phyloP scores from a whole-genome alignment of 1,140 invertebrate genomes.

The Cotesia typhae region DNA sequence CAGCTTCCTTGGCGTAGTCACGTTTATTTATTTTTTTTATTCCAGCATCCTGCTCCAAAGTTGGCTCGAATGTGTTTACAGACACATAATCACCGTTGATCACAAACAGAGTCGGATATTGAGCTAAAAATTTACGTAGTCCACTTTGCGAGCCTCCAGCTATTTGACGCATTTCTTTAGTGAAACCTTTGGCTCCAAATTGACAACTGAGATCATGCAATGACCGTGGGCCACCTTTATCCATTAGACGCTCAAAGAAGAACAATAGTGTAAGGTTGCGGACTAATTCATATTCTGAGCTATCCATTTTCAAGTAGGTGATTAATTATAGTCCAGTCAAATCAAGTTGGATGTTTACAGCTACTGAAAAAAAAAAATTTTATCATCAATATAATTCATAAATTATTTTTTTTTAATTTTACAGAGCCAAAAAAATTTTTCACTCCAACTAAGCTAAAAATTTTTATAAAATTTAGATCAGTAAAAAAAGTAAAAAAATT shows the following conservation, averaged over 20 bases:
- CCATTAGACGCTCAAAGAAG: constrained; percentile 93
- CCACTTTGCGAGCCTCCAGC: constrained; percentile 94
- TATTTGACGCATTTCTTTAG: constrained; percentile 94
- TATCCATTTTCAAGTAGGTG: constrained; percentile 75
- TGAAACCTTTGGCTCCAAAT: constrained; percentile 95
- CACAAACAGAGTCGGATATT: constrained; percentile 91
- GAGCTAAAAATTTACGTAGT: constrained; percentile 88
- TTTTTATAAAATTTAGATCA: too few species aligned
- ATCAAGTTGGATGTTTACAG: too few species aligned
- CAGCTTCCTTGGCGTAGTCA: constrained; percentile 91
- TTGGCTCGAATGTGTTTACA: constrained; percentile 79
- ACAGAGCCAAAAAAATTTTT: too few species aligned
- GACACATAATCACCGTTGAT: constrained; percentile 92
- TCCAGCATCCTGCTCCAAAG: constrained; percentile 63
- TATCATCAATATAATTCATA: too few species aligned
- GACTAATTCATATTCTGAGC: constrained; percentile 91
- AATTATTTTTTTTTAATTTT: too few species aligned
- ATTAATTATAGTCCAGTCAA: too few species aligned
- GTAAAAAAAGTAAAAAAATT: too few species aligned
- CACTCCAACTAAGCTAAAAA: too few species aligned
- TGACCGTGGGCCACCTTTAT: constrained; percentile 91
- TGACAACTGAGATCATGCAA: constrained; percentile 96
- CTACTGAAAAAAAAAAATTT: too few species aligned
- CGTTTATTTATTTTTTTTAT: constrained; percentile 70
- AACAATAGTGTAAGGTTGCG: constrained; percentile 94